Evolutionary conservation across 2,888 invertebrate genomes (phyloP).

Genomic region (Drosophila histrio): DNA sequence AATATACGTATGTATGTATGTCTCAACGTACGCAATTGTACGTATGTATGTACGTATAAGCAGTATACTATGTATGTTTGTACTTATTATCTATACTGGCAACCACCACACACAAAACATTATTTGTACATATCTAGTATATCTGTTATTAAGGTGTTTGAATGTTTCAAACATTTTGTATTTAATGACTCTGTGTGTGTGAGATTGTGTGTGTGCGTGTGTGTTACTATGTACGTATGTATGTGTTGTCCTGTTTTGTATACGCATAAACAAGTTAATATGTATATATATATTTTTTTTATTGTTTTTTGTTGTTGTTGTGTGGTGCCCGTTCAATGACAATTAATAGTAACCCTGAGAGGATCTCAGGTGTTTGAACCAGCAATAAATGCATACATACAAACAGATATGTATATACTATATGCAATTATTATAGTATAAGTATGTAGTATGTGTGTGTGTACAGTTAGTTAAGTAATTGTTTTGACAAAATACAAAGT

Average conservation of each 20-base stretch:
- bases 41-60: constrained; percentile 10
- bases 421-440: neutral
- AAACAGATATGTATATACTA: constrained; percentile 13
- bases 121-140: constrained; percentile 35
- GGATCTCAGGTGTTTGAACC: constrained; percentile 37
- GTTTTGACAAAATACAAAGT: neutral
- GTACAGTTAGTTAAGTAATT: neutral
- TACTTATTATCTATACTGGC: constrained; percentile 44
- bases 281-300: no score
- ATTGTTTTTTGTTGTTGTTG: neutral
- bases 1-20: constrained; percentile 17
- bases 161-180: constrained; percentile 46
- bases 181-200: constrained; percentile 34
- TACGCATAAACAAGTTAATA: constrained; percentile 38
- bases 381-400: neutral
- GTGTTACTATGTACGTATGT: neutral
- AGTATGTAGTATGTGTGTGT: neutral
- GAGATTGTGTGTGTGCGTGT: constrained; percentile 2
- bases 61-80: constrained; percentile 18
- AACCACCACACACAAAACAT: constrained; percentile 18
- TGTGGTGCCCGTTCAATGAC: constrained; percentile 4
- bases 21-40: constrained; percentile 34
- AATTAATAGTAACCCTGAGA: constrained; percentile 30
- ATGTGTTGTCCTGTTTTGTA: constrained; percentile 17
- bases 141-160: constrained; percentile 43